Evolutionary conservation across 2,113 vertebrate genomes (phyloP), one percentile per base, ranked within the genome.

Genomic region (Dunckerocampus dactyliophorus): DNA sequence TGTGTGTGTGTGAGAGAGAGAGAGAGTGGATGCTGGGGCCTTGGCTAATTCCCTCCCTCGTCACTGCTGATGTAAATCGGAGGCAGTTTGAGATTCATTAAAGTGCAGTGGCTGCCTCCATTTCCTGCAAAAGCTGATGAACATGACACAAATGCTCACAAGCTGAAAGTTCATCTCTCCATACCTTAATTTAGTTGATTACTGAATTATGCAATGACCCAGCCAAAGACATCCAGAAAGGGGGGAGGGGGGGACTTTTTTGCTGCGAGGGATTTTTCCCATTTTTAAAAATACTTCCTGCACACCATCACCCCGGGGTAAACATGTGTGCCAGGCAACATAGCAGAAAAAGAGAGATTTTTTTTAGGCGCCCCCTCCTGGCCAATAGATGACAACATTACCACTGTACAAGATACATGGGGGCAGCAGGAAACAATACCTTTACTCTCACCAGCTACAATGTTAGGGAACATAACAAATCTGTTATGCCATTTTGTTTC

Each of bases 171-270:
- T 82, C 81, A 81, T 85, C 79, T 79, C 72, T 69, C 77, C 82
- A 39, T 83, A 81, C 75, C 75, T 82, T 85, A 77, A 83, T 85
- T 82, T 82, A 64, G 77, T 79, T 84, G 82, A 87, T 88, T 78
- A 82, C 77, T 85, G 80, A 81, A 85, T 86, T 81, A 87, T 83
- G 87, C 83, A 81, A 77, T 86, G 87, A 87, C 85, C 85, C 81
- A 75, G 82, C 72, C 79, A 83, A 82, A 79, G 74, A 82, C 81
- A 78, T 60, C 12, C 9, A 21, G 55, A 47, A 47, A n/a, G 31
- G 45, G 11, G 8, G 47, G 45, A 4, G 8, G 47, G 17, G n/a
- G 42, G 28, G 46, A 43, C 1, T 14, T 43, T 13, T 14, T 14
- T 43, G 39, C 39, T 43, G 39, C 39, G 0, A 43, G 10, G 19